A percentile compares a stretch with the other conserved stretches of the same genome.
These are phyloP conservation scores for Cotesia congregata DNA, from an alignment of 2,888 invertebrate species.

Conservation along the genomic window DNA sequence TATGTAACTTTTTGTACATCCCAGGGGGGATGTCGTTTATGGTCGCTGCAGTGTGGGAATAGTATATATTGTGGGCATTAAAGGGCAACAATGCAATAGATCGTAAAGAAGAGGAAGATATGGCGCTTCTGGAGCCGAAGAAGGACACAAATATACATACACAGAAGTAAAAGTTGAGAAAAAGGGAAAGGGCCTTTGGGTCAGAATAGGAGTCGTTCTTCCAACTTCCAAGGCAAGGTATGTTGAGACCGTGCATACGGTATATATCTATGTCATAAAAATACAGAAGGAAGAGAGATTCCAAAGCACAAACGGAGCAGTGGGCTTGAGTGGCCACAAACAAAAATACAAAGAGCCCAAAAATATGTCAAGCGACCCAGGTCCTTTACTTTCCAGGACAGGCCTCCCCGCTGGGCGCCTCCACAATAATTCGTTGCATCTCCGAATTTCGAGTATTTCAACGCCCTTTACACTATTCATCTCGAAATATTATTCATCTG, in stretches of 20 bases:
- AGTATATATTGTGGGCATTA: slow-evolving; percentile 50
- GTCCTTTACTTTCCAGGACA: slow-evolving; percentile 48
- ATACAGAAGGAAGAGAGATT: slow-evolving; percentile 48
- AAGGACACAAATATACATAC: no score
- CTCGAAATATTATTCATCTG: not conserved
- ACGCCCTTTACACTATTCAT: slow-evolving; percentile 31
- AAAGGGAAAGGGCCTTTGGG: not conserved
- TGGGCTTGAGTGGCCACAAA: slow-evolving; percentile 64
- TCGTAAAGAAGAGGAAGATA: slow-evolving; percentile 26
- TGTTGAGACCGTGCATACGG: not conserved
- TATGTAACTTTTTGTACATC: slow-evolving; percentile 49
- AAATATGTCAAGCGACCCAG: slow-evolving; percentile 62
- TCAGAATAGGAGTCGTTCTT: not conserved
- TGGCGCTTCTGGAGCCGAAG: not conserved
- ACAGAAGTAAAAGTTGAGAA: slow-evolving; percentile 21
- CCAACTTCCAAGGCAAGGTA: no score
- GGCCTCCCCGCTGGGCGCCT: slow-evolving; percentile 48
- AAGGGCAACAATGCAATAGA: slow-evolving; percentile 58
- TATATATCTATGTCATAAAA: slow-evolving; percentile 10
- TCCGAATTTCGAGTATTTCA: slow-evolving; percentile 9
- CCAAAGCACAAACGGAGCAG: slow-evolving; percentile 53
- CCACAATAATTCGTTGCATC: slow-evolving; percentile 30
- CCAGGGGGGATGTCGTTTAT: slow-evolving; percentile 56
- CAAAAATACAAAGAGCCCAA: slow-evolving; percentile 61
- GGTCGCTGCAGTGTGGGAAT: slow-evolving; percentile 40